Base-by-base conservation (phyloP, 2,113 vertebrate species). In the Phainopepla nitens region DNA sequence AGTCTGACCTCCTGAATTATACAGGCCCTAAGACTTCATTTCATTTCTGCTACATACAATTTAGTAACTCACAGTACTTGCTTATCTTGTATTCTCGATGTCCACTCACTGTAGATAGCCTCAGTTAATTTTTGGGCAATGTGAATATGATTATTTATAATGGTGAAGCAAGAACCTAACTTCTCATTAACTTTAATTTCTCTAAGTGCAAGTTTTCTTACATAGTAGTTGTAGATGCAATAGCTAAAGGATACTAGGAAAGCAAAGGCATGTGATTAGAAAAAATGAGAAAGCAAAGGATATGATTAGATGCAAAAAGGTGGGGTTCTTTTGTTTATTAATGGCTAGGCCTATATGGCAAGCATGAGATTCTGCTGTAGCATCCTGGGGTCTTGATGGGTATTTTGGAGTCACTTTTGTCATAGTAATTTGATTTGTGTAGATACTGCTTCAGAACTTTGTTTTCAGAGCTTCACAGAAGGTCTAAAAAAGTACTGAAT, bases 41-140 rank as follows among this genome's bases (percentile, higher is more conserved):
- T 65, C 35, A 36, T 73, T 93, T 91, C 72, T 92, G n/a, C 35
- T 83, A 44, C 27, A 11, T 11, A 27, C 50, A 83, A 42, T 45
- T 78, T 80, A 69, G 49, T 56, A 90, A 86, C 86, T 78, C 61
- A 75, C 57, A 93, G 53, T 77, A 96, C 86, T 90, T 69, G 90
- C 92, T 92, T 94, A 90, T 95, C 93, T 95, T 90, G 92, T 92
- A 90, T 90, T 92, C 82, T 90, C 53, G 53, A 89, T 84, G 94
- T 91, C 94, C 91, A 87, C 70, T 95, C 78, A 36, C 42, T 66
- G 42, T 45, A 94, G 90, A 94, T 97, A 94, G 21, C 91, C 81
- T 70, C 24, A 57, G 58, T 56, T 89, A 84, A 92, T 93, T 79
- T 81, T 65, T 61, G 57, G 39, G 28, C 69, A 72, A 84, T 79